Percentiles rank a stretch among this genome's conserved stretches.
Conservation (phyloP, 2,888 invertebrate species). For the Drosophila villosipedis region DNA sequence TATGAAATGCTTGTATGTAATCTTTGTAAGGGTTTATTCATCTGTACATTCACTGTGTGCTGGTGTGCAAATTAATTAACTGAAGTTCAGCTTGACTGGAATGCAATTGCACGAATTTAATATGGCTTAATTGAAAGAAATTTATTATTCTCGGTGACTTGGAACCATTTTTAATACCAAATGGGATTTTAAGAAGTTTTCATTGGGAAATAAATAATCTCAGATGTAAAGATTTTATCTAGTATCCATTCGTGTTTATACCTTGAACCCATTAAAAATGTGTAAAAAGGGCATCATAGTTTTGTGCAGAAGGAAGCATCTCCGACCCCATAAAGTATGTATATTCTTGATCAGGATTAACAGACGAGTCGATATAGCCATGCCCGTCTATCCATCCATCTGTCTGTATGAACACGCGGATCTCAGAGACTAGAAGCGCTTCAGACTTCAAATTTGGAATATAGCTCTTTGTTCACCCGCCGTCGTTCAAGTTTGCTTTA, state of each 20-base stretch:
- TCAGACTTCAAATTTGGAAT: too few relatives aligned
- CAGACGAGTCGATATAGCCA: too few relatives aligned
- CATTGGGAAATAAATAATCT: not conserved
- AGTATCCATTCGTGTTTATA: not conserved
- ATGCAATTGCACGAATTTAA: conserved; percentile 58
- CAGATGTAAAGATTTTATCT: not conserved
- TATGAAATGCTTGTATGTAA: conserved; percentile 13
- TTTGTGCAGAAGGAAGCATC: too few relatives aligned
- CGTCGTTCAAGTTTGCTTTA: too few relatives aligned
- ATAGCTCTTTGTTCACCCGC: too few relatives aligned
- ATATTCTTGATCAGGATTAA: too few relatives aligned
- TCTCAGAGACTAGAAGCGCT: too few relatives aligned
- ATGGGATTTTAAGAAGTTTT: conserved; percentile 14
- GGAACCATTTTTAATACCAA: conserved; percentile 4
- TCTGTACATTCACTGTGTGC: conserved; percentile 1
- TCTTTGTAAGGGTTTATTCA: conserved; percentile 19
- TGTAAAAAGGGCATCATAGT: too few relatives aligned
- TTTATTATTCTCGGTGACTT: conserved; percentile 17
- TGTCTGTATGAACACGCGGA: too few relatives aligned
- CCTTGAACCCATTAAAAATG: too few relatives aligned
- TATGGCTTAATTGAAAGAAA: conserved; percentile 51
- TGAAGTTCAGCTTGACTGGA: conserved; percentile 46
- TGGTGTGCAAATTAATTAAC: conserved; percentile 70
- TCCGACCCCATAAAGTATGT: too few relatives aligned
- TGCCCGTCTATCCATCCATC: too few relatives aligned